Base-by-base conservation (phyloP, 2,797 vertebrate species). In the Coluber constrictor region DNA sequence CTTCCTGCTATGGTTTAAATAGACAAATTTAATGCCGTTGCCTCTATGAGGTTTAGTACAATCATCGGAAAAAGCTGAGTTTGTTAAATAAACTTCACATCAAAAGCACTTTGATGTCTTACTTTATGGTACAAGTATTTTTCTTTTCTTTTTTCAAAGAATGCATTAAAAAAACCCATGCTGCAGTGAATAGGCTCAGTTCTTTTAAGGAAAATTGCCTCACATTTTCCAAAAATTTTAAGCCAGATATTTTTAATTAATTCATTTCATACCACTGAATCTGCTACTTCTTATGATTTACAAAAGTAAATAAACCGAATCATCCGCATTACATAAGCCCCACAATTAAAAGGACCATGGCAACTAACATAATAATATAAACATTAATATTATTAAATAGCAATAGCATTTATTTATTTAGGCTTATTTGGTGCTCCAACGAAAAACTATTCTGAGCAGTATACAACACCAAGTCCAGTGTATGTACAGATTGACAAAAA, bases 41-140 rank as follows among this genome's bases (percentile, higher is more conserved):
- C 96, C 94, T 96, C 96, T 96, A 96, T 96, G 95, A 95, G 95
- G 97, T 96, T 97, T 96, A 97, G 95, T 95, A 97, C 96, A 97
- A 96, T 97, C 61, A 96, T 96, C 94, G 95, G 96, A 96, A 96
- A 96, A 70, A 94, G 96, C 95, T 94, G 96, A 96, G 96, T 96
- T 95, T 95, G 93, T 96, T 97, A 97, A 97, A 96, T 97, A 97
- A 97, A 97, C 96, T 96, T 97, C 94, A 96, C 96, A 96, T 97
- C 96, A 97, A 97, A 97, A 96, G 96, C 92, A 0, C 96, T 97
- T 97, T 97, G 96, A 97, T 97, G 96, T 96, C 93, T 93, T 95
- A 92, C 95, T 95, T 96, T 96, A 96, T 95, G 94, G 95, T 90
- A 94, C 95, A 95, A 95, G 94, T 60, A 96, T 94, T 96, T 96